Evolutionary conservation across 2,113 vertebrate species (phyloP), one percentile per base, ranked within the genome.

Genomic region (Tenrec ecaudatus): DNA sequence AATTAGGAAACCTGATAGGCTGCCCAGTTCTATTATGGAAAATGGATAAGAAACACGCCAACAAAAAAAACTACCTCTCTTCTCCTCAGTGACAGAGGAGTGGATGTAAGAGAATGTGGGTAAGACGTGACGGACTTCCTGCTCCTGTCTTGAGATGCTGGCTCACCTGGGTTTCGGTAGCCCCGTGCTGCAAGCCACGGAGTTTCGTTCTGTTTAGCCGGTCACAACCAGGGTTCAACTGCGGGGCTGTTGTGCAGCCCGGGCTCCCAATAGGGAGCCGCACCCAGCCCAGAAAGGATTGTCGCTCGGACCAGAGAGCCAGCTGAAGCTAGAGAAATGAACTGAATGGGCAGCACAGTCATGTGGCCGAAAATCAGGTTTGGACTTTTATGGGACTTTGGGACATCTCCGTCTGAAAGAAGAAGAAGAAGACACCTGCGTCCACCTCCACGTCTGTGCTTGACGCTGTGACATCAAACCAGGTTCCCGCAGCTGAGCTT

Each of bases 201-300:
- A 0, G 0, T 23, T 40, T 2, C 0, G 3, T 47, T 81, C 9
- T 1, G 91, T 89, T 53, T 84, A 80, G 92, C 75, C 23, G 40
- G 89, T 53, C 69, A 88, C 69, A 86, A 23, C 69, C 82, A 81
- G 60, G 47, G 69, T 25, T n/a, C 79, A 40, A 38, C 17, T 11
- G 3, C 10, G 0, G 23, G 84, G 85, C 78, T 31, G 7, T 62
- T 0, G 25, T 17, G 77, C 38, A 94, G 33, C 31, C 66, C 1
- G 40, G 64, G 73, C 82, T 90, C 57, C 36, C 20, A 9, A 66
- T 29, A 3, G 0, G 88, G 23, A 81, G 88, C 47, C 90, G 88
- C 92, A 93, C 93, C 91, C 94, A 96, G 43, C 86, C 78, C 93
- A 91, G 88, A 87, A 95, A 90, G n/a, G 47, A 77, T 12, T 53